Percentiles rank a stretch among this genome's conserved stretches.
Conservation (phyloP, 1,140 invertebrate genomes). For the Sminthurides bifidus region DNA sequence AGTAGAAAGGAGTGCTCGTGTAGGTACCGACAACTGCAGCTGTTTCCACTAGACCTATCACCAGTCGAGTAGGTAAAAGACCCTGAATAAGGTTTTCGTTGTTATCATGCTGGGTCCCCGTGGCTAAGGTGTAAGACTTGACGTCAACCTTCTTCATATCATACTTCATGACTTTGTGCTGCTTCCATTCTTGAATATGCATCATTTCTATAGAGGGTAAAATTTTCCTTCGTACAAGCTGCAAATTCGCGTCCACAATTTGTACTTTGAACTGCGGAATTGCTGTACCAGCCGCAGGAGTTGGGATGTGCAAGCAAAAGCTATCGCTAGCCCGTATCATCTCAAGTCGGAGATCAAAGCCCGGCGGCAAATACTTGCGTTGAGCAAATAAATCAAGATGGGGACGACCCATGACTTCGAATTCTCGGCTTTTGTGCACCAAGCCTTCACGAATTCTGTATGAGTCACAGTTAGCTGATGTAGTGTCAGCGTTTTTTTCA, state of each 20-base stretch:
- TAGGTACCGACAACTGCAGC: slow-evolving; percentile 8
- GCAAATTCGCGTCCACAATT: slow-evolving; percentile 16
- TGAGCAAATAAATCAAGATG: slow-evolving; percentile 23
- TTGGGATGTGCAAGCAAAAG: slow-evolving; percentile 7
- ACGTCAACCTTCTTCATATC: slow-evolving; percentile 21
- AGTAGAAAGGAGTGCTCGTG: slow-evolving; percentile 16
- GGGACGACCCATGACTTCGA: slow-evolving; percentile 31
- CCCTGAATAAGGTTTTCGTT: slow-evolving; percentile 23
- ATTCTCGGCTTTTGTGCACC: slow-evolving; percentile 22
- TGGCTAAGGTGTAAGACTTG: slow-evolving; percentile 16
- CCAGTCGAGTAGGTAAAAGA: slow-evolving; percentile 18
- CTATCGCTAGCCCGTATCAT: background rate
- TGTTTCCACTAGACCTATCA: slow-evolving; percentile 19
- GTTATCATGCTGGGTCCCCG: slow-evolving; percentile 1
- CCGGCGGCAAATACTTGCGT: slow-evolving; percentile 18
- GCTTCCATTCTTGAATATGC: slow-evolving; percentile 17
- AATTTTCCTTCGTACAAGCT: slow-evolving; percentile 8
- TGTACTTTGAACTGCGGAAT: slow-evolving; percentile 5
- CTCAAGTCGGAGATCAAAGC: slow-evolving; percentile 15
- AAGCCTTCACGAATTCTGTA: slow-evolving; percentile 29
- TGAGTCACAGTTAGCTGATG: slow-evolving; percentile 30
- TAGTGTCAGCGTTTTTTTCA: slow-evolving; percentile 28
- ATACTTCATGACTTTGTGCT: slow-evolving; percentile 9
- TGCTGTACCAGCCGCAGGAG: background rate
- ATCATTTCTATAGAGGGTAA: background rate